Conservation (phyloP, 2,888 invertebrate genomes). For the Acanthosepion pharaonis region DNA sequence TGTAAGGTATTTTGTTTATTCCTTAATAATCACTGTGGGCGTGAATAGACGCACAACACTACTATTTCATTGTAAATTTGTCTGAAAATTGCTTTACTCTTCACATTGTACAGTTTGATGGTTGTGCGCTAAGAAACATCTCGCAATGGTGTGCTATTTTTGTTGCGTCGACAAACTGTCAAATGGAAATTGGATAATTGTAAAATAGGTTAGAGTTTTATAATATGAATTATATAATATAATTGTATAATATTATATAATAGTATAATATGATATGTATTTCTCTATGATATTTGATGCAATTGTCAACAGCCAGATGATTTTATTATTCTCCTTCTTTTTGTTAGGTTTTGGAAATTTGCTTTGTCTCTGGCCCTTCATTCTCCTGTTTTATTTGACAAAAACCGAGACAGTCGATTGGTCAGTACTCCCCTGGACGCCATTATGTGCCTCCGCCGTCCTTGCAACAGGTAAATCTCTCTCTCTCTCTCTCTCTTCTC, state of each 20-base stretch:
- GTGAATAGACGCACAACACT: no score
- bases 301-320: not conserved
- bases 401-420: constrained; percentile 87
- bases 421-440: constrained; percentile 90
- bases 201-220: not conserved
- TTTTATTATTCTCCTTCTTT: not conserved
- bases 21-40: no score
- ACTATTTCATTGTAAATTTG: no score
- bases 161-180: no score
- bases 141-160: no score
- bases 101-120: no score
- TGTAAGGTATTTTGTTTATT: no score
- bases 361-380: constrained; percentile 91
- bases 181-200: no score
- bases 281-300: not conserved
- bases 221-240: not conserved
- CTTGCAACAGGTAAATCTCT: constrained; percentile 64
- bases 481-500: not conserved
- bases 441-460: constrained; percentile 83
- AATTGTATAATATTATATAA: no score
- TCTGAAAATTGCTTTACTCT: no score
- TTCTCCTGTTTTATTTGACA: constrained; percentile 88
- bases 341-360: constrained; percentile 85
- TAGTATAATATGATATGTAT: no score
- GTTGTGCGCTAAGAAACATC: no score